A percentile compares a stretch with the other conserved stretches of the same genome.
Conservation (phyloP, 2,797 vertebrate species). For the Catamblyrhynchus diadema region DNA sequence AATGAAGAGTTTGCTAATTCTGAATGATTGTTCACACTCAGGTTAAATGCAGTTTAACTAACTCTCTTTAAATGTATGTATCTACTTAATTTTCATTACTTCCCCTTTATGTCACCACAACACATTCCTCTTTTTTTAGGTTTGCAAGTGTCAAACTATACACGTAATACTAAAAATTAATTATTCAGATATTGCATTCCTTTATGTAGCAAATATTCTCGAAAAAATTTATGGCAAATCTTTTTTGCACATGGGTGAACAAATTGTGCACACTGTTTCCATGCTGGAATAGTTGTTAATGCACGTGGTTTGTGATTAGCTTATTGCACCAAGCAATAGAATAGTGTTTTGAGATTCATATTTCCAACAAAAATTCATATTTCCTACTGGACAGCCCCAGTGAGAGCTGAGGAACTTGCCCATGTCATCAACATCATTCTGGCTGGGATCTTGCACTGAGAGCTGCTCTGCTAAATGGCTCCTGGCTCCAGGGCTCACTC, state of each 20-base stretch:
- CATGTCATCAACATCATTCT: not conserved
- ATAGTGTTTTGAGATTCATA: not conserved
- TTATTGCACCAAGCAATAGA: not conserved
- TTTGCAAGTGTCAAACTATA: not conserved
- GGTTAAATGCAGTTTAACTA: slow-evolving; percentile 35
- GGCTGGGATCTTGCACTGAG: not conserved
- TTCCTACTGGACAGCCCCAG: not conserved
- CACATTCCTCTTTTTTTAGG: not conserved
- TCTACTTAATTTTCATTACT: slow-evolving; percentile 14
- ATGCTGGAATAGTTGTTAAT: not conserved
- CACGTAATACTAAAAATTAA: not conserved
- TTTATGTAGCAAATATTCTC: not conserved
- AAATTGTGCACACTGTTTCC: not conserved
- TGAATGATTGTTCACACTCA: slow-evolving; percentile 42
- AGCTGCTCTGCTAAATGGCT: not conserved
- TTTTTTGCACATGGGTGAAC: not conserved
- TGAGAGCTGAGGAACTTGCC: not conserved
- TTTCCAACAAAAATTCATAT: not conserved
- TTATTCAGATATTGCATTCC: not conserved
- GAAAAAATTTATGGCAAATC: not conserved
- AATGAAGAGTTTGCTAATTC: slow-evolving; percentile 48
- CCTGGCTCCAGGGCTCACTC: not conserved
- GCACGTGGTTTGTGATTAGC: not conserved
- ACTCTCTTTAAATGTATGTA: not conserved
- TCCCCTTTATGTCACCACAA: not conserved